phyloP scores from a whole-genome alignment of 2,888 invertebrate genomes.

The Acrobasis repandana region DNA sequence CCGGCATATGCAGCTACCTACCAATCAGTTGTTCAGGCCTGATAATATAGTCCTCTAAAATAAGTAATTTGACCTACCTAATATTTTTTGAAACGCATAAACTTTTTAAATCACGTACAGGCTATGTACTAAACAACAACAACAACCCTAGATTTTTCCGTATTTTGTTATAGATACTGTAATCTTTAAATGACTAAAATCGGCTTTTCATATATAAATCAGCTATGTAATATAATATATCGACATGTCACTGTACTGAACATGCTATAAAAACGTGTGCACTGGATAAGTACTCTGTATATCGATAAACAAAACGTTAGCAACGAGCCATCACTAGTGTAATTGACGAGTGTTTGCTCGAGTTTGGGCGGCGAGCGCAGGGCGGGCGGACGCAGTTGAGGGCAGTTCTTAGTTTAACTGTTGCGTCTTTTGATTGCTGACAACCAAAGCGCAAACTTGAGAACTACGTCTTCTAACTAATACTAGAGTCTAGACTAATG shows the following conservation, averaged over 20 bases:
- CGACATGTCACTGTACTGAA: not conserved
- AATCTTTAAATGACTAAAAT: too few relatives aligned
- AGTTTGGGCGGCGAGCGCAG: constrained; percentile 70
- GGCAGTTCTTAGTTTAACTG: constrained; percentile 74
- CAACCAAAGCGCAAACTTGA: constrained; percentile 37
- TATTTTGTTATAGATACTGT: too few relatives aligned
- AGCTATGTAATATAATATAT: too few relatives aligned
- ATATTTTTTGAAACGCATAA: too few relatives aligned
- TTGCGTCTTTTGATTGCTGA: constrained; percentile 75
- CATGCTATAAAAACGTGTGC: not conserved
- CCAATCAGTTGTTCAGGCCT: too few relatives aligned
- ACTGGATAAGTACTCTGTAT: constrained; percentile 9
- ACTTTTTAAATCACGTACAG: too few relatives aligned
- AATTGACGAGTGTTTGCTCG: constrained; percentile 76
- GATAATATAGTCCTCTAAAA: too few relatives aligned
- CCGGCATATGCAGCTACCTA: too few relatives aligned
- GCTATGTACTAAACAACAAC: too few relatives aligned
- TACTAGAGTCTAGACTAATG: not conserved
- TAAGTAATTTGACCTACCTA: too few relatives aligned
- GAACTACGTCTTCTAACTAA: constrained; percentile 25
- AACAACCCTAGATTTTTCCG: too few relatives aligned
- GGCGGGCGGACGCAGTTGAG: constrained; percentile 74
- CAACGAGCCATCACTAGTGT: constrained; percentile 55
- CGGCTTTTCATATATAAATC: too few relatives aligned
- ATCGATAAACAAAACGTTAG: constrained; percentile 27